Conservation (phyloP, 2,888 invertebrate genomes). For the Lochmaea capreae region DNA sequence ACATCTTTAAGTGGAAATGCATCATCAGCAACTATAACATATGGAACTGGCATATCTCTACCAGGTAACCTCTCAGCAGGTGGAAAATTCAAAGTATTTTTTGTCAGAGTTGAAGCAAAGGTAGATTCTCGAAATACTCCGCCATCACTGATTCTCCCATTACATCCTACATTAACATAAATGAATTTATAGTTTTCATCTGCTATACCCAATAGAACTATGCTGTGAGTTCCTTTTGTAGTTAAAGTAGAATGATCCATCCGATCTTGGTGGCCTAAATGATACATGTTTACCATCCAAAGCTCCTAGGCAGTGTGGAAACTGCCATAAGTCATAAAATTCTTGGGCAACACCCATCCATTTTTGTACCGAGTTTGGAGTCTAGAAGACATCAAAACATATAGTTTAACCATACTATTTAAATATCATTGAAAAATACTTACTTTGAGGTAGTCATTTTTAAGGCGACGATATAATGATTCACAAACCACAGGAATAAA, state of each 20-base stretch:
- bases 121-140: background rate
- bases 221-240: background rate
- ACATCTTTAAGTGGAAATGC: too few relatives aligned
- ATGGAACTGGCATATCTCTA: too few relatives aligned
- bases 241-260: background rate
- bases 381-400: background rate
- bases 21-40: too few relatives aligned
- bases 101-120: background rate
- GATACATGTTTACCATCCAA: slow-evolving; percentile 12
- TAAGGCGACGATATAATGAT: slow-evolving; percentile 3
- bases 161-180: background rate
- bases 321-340: slow-evolving; percentile 11
- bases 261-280: slow-evolving; percentile 9
- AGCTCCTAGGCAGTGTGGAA: background rate
- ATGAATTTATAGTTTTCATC: background rate
- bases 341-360: slow-evolving; percentile 14
- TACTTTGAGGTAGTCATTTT: background rate
- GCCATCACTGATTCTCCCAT: background rate
- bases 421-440: background rate
- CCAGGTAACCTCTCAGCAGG: background rate
- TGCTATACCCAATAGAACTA: background rate
- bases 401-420: background rate
- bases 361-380: slow-evolving; percentile 14
- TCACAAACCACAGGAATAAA: background rate
- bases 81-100: background rate